These are phyloP conservation scores for Drosophila kanapiae DNA, from an alignment of 1,140 invertebrate species.

Conservation along the genomic window DNA sequence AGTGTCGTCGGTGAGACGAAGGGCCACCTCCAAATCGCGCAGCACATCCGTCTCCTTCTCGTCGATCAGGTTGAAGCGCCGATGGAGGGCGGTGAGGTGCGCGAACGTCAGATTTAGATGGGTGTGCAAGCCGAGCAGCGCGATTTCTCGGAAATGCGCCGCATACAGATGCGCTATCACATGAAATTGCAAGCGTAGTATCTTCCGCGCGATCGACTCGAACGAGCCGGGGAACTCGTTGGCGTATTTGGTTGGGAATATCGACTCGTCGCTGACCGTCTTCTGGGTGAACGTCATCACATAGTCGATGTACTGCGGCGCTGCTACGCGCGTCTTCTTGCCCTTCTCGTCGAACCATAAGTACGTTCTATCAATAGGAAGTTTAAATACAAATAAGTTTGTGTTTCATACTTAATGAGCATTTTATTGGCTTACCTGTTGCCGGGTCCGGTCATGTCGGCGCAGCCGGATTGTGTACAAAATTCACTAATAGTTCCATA, in stretches of 20 bases:
- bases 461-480: slow-evolving; percentile 96
- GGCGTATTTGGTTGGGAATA: slow-evolving; percentile 99
- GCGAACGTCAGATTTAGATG: slow-evolving; percentile 98
- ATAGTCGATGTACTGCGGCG: slow-evolving; percentile 99
- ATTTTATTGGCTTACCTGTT: slow-evolving; percentile 89
- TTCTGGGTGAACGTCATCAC: slow-evolving; percentile 99
- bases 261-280: slow-evolving; percentile 97
- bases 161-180: slow-evolving; percentile 99
- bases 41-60: slow-evolving; percentile 98
- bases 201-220: slow-evolving; percentile 97
- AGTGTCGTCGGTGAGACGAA: slow-evolving; percentile 87
- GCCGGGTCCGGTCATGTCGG: slow-evolving; percentile 97
- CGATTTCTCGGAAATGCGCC: slow-evolving; percentile 98
- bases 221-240: slow-evolving; percentile 97
- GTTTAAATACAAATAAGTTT: background rate
- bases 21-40: slow-evolving; percentile 92
- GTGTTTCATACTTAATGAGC: too few species aligned
- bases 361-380: slow-evolving; percentile 91
- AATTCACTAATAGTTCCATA: slow-evolving; percentile 99
- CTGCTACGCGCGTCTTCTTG: slow-evolving; percentile 98
- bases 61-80: slow-evolving; percentile 97
- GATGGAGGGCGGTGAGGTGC: slow-evolving; percentile 95
- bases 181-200: slow-evolving; percentile 98
- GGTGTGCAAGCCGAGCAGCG: slow-evolving; percentile 95
- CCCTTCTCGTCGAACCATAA: slow-evolving; percentile 99